Evolutionary conservation across 2,113 vertebrate genomes (phyloP).

Genomic region (Nycticorax nycticorax): DNA sequence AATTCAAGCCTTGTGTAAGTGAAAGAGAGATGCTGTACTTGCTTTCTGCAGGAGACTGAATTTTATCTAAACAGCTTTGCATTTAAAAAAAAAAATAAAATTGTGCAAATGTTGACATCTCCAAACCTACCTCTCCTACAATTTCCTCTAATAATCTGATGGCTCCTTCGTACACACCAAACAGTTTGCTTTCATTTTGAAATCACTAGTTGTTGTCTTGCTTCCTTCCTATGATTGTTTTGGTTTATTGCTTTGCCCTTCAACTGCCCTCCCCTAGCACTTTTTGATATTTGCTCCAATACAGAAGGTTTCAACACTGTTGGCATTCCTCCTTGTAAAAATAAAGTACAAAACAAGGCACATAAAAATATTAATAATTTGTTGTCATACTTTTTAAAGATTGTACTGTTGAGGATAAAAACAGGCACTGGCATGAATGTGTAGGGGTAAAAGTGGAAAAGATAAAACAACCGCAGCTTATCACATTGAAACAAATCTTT

Average conservation of each 20-base stretch:
- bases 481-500: not conserved
- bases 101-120: not conserved
- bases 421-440: not conserved
- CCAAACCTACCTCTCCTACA: not conserved
- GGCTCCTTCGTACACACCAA: not conserved
- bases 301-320: not conserved
- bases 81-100: not conserved
- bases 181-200: not conserved
- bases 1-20: conserved; percentile 4
- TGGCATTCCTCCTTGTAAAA: not conserved
- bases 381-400: not conserved
- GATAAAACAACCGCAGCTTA: not conserved
- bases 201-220: not conserved
- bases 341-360: not conserved
- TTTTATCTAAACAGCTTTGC: not conserved
- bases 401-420: not conserved
- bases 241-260: not conserved
- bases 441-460: not conserved
- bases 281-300: not conserved
- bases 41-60: not conserved
- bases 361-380: not conserved
- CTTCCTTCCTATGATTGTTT: not conserved
- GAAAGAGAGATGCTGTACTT: not conserved
- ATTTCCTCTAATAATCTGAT: not conserved
- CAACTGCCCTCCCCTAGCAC: not conserved